These are phyloP conservation scores for Camptogramma bilineatum DNA, from an alignment of 2,888 invertebrate genomes.

Conservation along the genomic window DNA sequence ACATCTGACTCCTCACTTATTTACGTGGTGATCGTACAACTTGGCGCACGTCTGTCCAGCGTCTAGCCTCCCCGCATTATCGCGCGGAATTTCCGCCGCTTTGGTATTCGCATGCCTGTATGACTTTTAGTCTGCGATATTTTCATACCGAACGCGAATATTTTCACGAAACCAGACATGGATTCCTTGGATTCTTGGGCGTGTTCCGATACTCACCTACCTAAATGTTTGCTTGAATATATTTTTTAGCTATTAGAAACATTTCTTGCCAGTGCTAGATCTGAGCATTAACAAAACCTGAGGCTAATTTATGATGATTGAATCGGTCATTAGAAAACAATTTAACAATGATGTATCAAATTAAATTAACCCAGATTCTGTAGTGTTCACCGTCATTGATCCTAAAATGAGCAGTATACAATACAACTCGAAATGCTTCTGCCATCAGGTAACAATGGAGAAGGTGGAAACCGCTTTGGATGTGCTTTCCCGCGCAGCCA, in stretches of 20 bases:
- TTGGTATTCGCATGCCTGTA: constrained; percentile 74
- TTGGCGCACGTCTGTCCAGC: constrained; percentile 74
- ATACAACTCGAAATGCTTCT: constrained; percentile 20
- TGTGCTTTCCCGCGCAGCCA: constrained; percentile 94
- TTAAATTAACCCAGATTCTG: constrained; percentile 26
- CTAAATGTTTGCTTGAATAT: constrained; percentile 15
- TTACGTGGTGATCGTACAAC: constrained; percentile 65
- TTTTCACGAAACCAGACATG: constrained; percentile 66
- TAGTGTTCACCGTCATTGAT: background rate
- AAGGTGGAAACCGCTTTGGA: constrained; percentile 93
- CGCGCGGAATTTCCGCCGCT: constrained; percentile 75
- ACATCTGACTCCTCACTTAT: constrained; percentile 66
- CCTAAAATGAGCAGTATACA: background rate
- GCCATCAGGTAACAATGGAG: constrained; percentile 82
- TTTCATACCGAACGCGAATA: constrained; percentile 67
- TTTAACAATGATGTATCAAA: constrained; percentile 30
- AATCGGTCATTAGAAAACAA: constrained; percentile 28
- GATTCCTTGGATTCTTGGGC: constrained; percentile 56
- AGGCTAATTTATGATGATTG: constrained; percentile 20
- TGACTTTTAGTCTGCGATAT: constrained; percentile 69
- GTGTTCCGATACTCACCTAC: constrained; percentile 36
- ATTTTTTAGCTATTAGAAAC: constrained; percentile 7
- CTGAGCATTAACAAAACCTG: constrained; percentile 9
- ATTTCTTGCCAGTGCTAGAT: constrained; percentile 2
- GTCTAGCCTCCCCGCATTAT: constrained; percentile 74